Base-by-base conservation (phyloP, 2,888 invertebrate genomes). In the Rhabditophanes sp. region DNA sequence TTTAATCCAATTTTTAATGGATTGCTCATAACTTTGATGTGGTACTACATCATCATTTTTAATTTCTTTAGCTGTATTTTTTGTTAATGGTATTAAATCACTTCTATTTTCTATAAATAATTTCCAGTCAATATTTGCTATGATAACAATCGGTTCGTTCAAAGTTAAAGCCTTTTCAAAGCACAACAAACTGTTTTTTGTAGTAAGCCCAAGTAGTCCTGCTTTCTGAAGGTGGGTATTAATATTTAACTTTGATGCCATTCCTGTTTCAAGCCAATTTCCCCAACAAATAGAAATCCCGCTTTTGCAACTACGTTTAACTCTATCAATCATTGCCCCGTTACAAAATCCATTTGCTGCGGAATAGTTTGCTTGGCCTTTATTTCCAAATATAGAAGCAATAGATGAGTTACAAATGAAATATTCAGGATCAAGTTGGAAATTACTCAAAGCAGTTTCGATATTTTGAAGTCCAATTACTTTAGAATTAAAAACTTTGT, bases 221-320 rank as follows among this genome's bases (percentile, higher is more conserved):
- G 44, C 37, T n/a, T 41, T 34, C 3, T 39, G 37, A 12, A 57
- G 33, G 25, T 42, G 31, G 5, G 39, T 42, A 12, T 39, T 39
- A 15, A 55, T 39, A 5, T 37, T 32, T n/a, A 33, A 26, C 12
- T 44, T 42, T 3, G 48, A 46, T 4, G 60, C 60, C 54, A 60
- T 55, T 16, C 60, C 60, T 9, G 48, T 45, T 16, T 56, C 56
- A 8, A 39, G 27, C 60, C 60, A 60, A 29, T 56, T 60, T 14
- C 56, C 59, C 60, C 60, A 60, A 33, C 52, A 49, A 26, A 60
- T 50, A 2, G 49, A 38, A 8, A 43, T 46, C 8, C 50, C 49
- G 3, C 16, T 16, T 15, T 23, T 26, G 9, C 24, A 32, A 1
- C 11, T 12, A 4, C 11, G 19, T 6, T 37, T 26, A n/a, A 16